These are phyloP conservation scores for Pygoscelis adeliae DNA, from an alignment of 2,113 vertebrate species.

Conservation along the genomic window DNA sequence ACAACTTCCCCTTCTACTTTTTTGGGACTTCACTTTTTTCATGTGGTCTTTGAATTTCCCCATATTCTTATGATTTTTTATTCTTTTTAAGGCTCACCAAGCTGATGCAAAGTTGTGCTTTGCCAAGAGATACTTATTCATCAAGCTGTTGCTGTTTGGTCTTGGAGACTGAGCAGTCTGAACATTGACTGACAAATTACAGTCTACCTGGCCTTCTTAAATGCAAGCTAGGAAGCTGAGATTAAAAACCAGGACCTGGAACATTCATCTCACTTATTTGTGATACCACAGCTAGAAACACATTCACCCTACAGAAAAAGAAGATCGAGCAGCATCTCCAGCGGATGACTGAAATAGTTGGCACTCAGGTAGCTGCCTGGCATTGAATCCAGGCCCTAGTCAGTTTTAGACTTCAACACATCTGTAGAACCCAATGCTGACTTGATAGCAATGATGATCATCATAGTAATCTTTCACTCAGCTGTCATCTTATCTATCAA, in stretches of 20 bases:
- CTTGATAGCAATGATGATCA: neutral
- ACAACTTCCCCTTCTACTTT: neutral
- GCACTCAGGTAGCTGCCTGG: neutral
- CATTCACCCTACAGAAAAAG: neutral
- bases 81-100: neutral
- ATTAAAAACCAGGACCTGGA: neutral
- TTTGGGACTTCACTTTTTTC: neutral
- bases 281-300: neutral
- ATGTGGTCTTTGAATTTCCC: neutral
- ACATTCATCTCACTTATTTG: neutral
- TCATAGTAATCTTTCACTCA: neutral
- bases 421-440: neutral
- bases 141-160: neutral
- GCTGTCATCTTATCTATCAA: neutral
- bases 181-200: neutral
- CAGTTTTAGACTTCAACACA: neutral
- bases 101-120: neutral
- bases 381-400: neutral
- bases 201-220: neutral
- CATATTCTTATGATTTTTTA: neutral
- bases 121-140: neutral
- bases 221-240: neutral
- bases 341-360: neutral
- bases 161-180: neutral
- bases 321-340: neutral